A percentile compares a stretch with the other conserved stretches of the same genome.
Conservation (phyloP, 1,140 invertebrate species). For the Papilio helenus region DNA sequence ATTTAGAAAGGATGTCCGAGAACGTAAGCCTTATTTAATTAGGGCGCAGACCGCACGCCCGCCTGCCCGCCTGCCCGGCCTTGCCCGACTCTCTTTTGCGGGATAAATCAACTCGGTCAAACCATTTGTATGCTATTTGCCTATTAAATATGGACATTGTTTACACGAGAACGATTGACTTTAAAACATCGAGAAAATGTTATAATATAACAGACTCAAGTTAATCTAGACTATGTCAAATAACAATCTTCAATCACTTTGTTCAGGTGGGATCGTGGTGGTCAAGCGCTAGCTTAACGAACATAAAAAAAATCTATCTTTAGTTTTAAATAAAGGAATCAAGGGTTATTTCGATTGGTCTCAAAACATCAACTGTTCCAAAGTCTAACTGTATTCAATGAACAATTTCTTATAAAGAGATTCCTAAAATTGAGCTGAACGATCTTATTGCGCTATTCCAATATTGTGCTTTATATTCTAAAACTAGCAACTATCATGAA, state of each 20-base stretch:
- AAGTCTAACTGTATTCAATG: background rate
- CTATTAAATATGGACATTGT: constrained; percentile 16
- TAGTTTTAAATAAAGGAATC: background rate
- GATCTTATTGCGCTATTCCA: background rate
- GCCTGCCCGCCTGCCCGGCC: background rate
- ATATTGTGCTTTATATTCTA: background rate
- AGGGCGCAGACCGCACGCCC: constrained; percentile 26
- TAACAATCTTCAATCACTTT: too few species aligned
- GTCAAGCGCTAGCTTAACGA: too few species aligned
- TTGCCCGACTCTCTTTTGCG: background rate
- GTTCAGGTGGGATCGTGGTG: too few species aligned
- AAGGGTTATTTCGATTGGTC: background rate
- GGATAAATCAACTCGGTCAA: constrained; percentile 27
- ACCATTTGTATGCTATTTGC: background rate
- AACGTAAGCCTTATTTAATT: constrained; percentile 36
- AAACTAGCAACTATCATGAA: background rate
- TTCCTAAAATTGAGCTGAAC: background rate
- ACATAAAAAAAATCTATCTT: too few species aligned
- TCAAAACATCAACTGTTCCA: background rate
- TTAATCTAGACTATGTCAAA: too few species aligned
- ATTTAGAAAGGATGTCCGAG: constrained; percentile 35
- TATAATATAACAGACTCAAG: too few species aligned
- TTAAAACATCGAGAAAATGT: background rate
- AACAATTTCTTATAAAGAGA: background rate
- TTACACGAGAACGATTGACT: background rate